A percentile compares a stretch with the other conserved stretches of the same genome.
phyloP scores from a whole-genome alignment of 2,888 invertebrate genomes.

The Cryptocheilus praepositus region DNA sequence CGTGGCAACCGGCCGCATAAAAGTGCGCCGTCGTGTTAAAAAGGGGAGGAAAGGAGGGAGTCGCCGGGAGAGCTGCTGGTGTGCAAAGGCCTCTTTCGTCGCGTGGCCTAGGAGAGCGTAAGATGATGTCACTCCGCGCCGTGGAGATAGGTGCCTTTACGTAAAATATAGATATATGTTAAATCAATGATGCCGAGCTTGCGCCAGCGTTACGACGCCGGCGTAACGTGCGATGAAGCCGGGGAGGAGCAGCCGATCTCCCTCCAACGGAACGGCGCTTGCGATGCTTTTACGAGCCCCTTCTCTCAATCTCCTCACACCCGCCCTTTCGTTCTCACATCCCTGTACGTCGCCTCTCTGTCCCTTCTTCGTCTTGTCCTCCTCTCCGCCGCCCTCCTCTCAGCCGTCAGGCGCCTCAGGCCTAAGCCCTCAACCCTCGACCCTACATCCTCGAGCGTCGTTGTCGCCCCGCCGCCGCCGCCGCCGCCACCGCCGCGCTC shows the following conservation, averaged over 20 bases:
- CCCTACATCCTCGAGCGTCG: conserved; percentile 11
- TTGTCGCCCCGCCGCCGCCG: too few relatives aligned
- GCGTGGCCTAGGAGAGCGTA: conserved; percentile 12
- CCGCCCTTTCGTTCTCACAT: background rate
- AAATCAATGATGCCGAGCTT: conserved; percentile 74
- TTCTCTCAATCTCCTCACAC: conserved; percentile 21
- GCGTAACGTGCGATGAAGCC: conserved; percentile 66
- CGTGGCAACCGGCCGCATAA: too few relatives aligned
- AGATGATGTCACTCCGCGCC: conserved; percentile 33
- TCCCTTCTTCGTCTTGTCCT: background rate
- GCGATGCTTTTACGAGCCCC: conserved; percentile 17
- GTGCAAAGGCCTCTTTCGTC: background rate
- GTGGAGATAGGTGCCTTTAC: conserved; percentile 22
- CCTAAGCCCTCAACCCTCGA: too few relatives aligned
- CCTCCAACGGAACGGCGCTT: conserved; percentile 11
- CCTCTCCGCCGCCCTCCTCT: too few relatives aligned
- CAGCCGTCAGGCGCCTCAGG: too few relatives aligned
- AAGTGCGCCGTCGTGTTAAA: too few relatives aligned
- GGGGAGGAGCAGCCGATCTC: conserved; percentile 68
- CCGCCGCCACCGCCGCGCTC: conserved; percentile 11
- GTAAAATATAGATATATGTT: conserved; percentile 40
- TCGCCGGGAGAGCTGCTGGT: too few relatives aligned
- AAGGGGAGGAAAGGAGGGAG: too few relatives aligned
- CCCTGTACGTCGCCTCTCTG: background rate
- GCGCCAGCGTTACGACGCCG: conserved; percentile 62